Base-by-base conservation (phyloP, 1,140 invertebrate genomes). In the Polyergus mexicanus region DNA sequence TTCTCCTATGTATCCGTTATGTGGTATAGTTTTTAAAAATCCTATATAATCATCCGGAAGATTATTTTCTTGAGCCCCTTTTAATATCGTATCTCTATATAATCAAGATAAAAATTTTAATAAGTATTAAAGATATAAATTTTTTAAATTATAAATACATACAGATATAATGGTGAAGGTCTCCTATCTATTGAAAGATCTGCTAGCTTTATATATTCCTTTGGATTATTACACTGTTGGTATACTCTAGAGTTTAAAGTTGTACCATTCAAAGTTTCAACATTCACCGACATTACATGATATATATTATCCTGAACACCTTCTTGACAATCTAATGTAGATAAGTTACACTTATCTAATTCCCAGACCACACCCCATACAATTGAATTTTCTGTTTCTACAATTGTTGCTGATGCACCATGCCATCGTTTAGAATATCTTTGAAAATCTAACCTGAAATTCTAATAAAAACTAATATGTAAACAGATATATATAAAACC, bases 311-410 rank as follows among this genome's bases (percentile, higher is more conserved):
- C 92, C 38, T 96, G 94, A 2, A 98, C 97, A 77, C 97, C 97
- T 96, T 98, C 97, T 95, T 98, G 97, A 80, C 93, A 94, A 92
- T 98, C 97, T 68, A 98, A 95, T 91, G 95, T 93, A 5, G 94
- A 86, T 91, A 97, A 94, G 91, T 98, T 96, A 51, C 93, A 92
- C 22, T 95, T 95, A 87, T 97, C 93, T 74, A 98, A 93, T 95
- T 97, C 96, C 98, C 98, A 98, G 63, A 98, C 93, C 54, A 97
- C 96, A 54, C 98, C 98, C 97, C 97, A 98, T 3, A 98, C 96
- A 88, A 96, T 89, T 25, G 93, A 91, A 35, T 95, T 93, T 35
- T 94, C 60, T 51, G 95, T 95, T 22, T 97, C 96, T 4, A 97
- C 95, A 88, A 98, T 97, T 13, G 98, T 98, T 1, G 98, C 97